A percentile compares a stretch with the other conserved stretches of the same genome.
Evolutionary conservation across 2,797 vertebrate species (phyloP).

Genomic region (Siniperca undulata): DNA sequence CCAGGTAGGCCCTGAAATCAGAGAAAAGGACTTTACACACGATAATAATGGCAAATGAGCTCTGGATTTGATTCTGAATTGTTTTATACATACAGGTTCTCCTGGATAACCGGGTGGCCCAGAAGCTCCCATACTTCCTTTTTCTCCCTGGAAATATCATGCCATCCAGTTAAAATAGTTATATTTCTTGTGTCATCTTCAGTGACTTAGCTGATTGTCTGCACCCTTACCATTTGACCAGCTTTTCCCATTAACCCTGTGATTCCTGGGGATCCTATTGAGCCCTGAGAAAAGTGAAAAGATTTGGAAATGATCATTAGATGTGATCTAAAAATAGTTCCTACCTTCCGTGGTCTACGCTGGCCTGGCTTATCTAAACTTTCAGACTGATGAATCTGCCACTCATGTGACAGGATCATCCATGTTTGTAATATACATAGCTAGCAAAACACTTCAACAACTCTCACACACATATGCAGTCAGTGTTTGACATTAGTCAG

Average conservation of each 20-base stretch:
- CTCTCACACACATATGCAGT: conserved; percentile 14
- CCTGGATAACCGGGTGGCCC: conserved; percentile 91
- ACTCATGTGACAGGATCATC: background rate
- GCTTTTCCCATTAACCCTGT: conserved; percentile 89
- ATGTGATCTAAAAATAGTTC: background rate
- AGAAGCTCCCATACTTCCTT: conserved; percentile 88
- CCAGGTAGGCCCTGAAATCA: conserved; percentile 90
- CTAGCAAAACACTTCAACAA: background rate
- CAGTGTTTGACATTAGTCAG: conserved; percentile 29
- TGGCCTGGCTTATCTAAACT: conserved; percentile 3
- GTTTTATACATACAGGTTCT: conserved; percentile 85
- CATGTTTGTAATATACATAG: conserved; percentile 2
- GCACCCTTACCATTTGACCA: conserved; percentile 88
- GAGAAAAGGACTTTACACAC: background rate
- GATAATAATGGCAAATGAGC: background rate
- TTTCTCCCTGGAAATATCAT: conserved; percentile 89
- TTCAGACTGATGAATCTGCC: background rate
- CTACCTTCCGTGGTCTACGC: background rate
- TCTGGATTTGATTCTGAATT: conserved; percentile 3
- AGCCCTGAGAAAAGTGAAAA: conserved; percentile 84
- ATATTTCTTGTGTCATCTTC: conserved; percentile 8
- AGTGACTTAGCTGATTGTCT: background rate
- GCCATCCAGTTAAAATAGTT: conserved; percentile 10
- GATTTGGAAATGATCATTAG: conserved; percentile 10
- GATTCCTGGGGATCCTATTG: conserved; percentile 87